A percentile compares a stretch with the other conserved stretches of the same genome.
phyloP scores from a whole-genome alignment of 1,140 invertebrate species.

The Homarus americanus region DNA sequence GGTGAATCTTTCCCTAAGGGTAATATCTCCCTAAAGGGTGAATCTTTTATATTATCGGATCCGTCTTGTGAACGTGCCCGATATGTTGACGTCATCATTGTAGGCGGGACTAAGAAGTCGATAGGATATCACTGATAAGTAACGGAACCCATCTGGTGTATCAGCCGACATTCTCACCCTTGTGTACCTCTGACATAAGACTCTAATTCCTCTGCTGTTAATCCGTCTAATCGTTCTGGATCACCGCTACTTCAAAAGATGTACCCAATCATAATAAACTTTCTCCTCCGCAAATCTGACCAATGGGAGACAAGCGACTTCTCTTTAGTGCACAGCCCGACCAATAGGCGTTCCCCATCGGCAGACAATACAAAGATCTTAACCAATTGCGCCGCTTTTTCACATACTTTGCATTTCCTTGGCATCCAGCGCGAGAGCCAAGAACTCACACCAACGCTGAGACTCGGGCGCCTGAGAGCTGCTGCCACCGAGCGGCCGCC shows the following conservation, averaged over 20 bases:
- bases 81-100: conserved; percentile 28
- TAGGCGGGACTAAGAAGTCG: conserved; percentile 23
- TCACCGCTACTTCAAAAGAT: conserved; percentile 30
- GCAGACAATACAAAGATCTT: conserved; percentile 24
- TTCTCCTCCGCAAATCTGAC: conserved; percentile 11
- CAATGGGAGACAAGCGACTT: conserved; percentile 10
- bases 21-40: no score
- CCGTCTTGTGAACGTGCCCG: conserved; percentile 7
- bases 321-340: conserved; percentile 7
- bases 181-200: not conserved
- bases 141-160: not conserved
- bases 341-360: conserved; percentile 5
- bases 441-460: not conserved
- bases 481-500: no score
- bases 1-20: no score
- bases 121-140: conserved; percentile 25
- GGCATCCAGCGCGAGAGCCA: conserved; percentile 11
- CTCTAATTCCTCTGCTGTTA: conserved; percentile 6
- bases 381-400: conserved; percentile 25
- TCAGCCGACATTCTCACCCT: not conserved
- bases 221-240: conserved; percentile 15
- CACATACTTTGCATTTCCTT: conserved; percentile 36
- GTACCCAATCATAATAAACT: conserved; percentile 31
- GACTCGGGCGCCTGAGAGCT: not conserved
- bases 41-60: not conserved